Percentiles rank a stretch among this genome's conserved stretches.
phyloP scores from a whole-genome alignment of 2,797 vertebrate species.

The Neosilurus mollespiculum region DNA sequence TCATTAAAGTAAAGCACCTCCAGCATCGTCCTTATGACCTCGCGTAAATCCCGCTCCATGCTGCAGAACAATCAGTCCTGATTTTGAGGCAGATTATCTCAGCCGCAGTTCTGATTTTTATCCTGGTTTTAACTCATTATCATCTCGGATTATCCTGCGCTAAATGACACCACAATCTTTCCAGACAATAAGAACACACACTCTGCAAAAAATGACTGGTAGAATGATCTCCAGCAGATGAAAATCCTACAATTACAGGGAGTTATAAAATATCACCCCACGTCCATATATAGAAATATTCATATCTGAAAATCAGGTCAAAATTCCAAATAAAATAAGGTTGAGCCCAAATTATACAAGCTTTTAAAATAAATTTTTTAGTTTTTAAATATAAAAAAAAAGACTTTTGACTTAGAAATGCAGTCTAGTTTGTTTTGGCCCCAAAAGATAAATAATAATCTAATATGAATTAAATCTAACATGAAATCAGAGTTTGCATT shows the following conservation, averaged over 20 bases:
- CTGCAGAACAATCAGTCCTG: background rate
- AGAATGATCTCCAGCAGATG: background rate
- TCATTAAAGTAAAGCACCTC: constrained; percentile 32
- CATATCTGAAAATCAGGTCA: background rate
- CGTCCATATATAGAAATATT: background rate
- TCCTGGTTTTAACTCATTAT: background rate
- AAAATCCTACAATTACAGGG: background rate
- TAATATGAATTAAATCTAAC: no score
- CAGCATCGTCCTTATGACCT: constrained; percentile 32
- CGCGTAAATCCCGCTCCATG: background rate
- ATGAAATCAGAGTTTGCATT: background rate
- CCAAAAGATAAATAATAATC: no score
- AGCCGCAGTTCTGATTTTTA: background rate
- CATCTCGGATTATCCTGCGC: background rate
- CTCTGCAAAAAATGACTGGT: background rate
- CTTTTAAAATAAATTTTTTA: background rate
- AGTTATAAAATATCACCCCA: background rate
- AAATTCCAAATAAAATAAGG: background rate
- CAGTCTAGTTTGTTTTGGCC: no score
- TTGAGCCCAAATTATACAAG: background rate
- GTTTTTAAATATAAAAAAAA: background rate
- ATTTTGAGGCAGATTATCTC: background rate
- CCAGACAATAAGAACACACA: background rate
- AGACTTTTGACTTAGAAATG: background rate
- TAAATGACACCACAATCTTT: background rate